Base-by-base conservation (phyloP, 1,140 invertebrate genomes). In the Maconellicoccus hirsutus region DNA sequence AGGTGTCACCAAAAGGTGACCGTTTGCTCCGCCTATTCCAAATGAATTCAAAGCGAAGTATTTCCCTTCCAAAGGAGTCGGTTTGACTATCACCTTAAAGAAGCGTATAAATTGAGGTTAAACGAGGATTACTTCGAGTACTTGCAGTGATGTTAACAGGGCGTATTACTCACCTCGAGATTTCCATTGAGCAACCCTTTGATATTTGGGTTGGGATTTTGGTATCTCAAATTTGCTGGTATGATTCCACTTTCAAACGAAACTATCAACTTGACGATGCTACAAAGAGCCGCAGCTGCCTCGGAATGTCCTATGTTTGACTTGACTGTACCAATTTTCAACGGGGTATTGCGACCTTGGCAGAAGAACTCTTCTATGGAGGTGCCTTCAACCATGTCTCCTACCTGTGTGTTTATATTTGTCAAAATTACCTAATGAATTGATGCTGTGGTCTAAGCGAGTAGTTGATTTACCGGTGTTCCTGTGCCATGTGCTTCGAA, bases 161-260 rank as follows among this genome's bases (percentile, higher is more conserved):
- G n/a, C n/a, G n/a, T n/a, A n/a, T n/a, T n/a, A n/a, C n/a, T n/a
- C n/a, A 76, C 76, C 73, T 75, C 59, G 10, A 78, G 42, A 72
- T 73, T 74, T 10, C 96, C 96, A 78, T 97, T 91, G 27, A 78
- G 78, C 8, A 98, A 80, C 1, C 89, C 92, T 4, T 91, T 89
- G 72, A 98, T 94, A 74, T 97, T 89, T 0, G 85, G 80, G 80
- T 71, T 61, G 1, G 71, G n/a, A n/a, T 1, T 61, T 22, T 70
- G 27, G 16, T 70, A 69, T 77, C 89, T 84, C n/a, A 90, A 78
- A 78, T 88, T 89, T 16, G 84, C 81, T 26, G 87, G 86, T 73
- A 89, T 84, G 1, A 79, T 74, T 70, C 80, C 80, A 27, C 79
- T 78, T 76, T 88, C 83, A 81, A 87, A 86, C 14, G 84, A 79